Conservation (phyloP, 2,113 vertebrate species). For the Delphinapterus leucas region DNA sequence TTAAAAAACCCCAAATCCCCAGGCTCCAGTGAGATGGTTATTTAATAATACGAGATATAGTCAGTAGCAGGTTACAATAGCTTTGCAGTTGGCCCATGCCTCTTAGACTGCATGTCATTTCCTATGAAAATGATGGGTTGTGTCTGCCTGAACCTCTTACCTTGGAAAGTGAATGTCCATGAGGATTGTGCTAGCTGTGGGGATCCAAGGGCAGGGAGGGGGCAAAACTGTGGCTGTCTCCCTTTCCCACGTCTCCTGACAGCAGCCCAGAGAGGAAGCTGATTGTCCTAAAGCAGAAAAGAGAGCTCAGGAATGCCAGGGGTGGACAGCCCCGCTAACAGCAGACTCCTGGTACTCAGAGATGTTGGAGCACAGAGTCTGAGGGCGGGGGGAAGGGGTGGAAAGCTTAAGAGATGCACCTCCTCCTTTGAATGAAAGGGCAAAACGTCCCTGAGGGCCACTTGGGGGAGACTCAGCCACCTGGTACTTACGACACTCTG, state of each 20-base stretch:
- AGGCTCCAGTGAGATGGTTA: neutral
- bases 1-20: neutral
- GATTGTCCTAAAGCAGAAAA: neutral
- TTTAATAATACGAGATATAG: neutral
- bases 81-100: neutral
- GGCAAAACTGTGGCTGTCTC: neutral
- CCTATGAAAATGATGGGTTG: neutral
- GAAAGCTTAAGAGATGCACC: neutral
- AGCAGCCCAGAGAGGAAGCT: neutral
- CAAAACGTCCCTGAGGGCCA: fast-evolving
- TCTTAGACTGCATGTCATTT: neutral
- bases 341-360: neutral
- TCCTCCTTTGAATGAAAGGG: neutral
- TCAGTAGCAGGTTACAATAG: neutral
- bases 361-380: neutral
- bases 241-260: neutral
- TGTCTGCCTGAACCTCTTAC: neutral
- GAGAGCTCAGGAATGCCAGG: neutral
- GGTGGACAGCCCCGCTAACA: too few relatives aligned
- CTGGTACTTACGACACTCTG: neutral
- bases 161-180: neutral
- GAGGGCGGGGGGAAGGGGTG: fast-evolving
- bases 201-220: too few relatives aligned
- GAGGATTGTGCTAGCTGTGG: neutral
- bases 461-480: neutral